A percentile compares a stretch with the other conserved stretches of the same genome.
phyloP scores from a whole-genome alignment of 2,888 invertebrate species.

The Mythimna pallens region DNA sequence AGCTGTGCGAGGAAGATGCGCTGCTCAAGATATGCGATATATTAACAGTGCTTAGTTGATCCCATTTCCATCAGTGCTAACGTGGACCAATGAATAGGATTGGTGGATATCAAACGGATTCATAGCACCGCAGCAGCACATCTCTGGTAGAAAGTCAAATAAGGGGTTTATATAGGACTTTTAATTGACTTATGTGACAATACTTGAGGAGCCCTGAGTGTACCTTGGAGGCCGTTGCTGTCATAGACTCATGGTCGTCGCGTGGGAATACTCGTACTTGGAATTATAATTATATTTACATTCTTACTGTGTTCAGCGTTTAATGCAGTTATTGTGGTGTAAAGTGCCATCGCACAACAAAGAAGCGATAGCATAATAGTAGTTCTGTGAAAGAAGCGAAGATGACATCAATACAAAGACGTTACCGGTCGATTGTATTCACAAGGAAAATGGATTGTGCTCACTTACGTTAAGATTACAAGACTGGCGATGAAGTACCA shows the following conservation, averaged over 20 bases:
- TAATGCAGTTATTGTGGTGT: constrained; percentile 69
- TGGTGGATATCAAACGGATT: too few relatives aligned
- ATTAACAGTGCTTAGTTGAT: too few relatives aligned
- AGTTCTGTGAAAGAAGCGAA: constrained; percentile 65
- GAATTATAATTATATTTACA: constrained; percentile 80
- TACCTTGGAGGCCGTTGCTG: constrained; percentile 61
- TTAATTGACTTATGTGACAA: constrained; percentile 1
- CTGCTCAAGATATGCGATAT: too few relatives aligned
- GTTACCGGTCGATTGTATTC: constrained; percentile 57
- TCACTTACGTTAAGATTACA: constrained; percentile 52
- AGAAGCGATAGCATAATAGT: constrained; percentile 65
- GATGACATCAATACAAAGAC: constrained; percentile 67
- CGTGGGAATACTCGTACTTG: constrained; percentile 81
- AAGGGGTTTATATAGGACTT: neutral
- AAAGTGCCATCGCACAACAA: constrained; percentile 69
- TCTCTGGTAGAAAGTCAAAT: constrained; percentile 3
- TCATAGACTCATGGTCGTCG: constrained; percentile 73
- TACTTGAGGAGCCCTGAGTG: constrained; percentile 18
- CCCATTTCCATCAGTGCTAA: too few relatives aligned
- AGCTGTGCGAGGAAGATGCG: too few relatives aligned
- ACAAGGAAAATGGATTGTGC: constrained; percentile 66
- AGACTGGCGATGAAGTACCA: constrained; percentile 42
- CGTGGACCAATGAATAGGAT: too few relatives aligned
- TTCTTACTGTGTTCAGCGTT: constrained; percentile 72
- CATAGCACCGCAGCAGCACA: too few relatives aligned